phyloP scores from a whole-genome alignment of 2,113 vertebrate genomes.

The Equus przewalskii region DNA sequence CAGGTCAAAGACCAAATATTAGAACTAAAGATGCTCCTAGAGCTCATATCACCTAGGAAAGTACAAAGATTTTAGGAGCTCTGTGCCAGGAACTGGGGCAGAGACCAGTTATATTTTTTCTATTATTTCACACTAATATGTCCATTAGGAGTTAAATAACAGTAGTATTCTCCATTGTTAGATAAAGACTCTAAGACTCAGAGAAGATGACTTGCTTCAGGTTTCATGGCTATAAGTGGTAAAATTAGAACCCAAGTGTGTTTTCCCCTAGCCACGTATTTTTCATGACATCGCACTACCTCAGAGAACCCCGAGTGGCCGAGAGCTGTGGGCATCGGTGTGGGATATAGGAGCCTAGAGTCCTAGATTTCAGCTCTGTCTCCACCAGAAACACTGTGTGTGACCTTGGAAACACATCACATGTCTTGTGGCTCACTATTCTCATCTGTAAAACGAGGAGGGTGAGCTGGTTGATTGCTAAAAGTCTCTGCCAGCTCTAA shows the following conservation, averaged over 20 bases:
- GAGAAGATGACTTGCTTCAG: not conserved
- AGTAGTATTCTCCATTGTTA: not conserved
- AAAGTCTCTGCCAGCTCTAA: constrained; percentile 52
- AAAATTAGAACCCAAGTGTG: not conserved
- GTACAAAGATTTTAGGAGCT: not conserved
- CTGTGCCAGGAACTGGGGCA: not conserved
- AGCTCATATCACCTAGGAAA: not conserved
- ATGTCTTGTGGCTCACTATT: constrained; percentile 7
- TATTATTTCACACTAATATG: not conserved
- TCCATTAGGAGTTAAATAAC: not conserved
- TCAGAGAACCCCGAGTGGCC: not conserved
- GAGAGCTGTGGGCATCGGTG: not conserved
- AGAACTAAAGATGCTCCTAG: not conserved
- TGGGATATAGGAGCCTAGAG: not conserved
- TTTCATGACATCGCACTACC: not conserved
- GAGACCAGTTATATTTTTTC: not conserved
- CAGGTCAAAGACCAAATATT: not conserved
- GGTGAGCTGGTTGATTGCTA: constrained; percentile 22
- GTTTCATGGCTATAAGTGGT: not conserved
- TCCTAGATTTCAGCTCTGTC: not conserved
- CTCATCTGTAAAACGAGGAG: constrained; percentile 62
- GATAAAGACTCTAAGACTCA: not conserved
- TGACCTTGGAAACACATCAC: not conserved
- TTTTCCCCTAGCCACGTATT: not conserved
- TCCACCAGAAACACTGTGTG: not conserved